phyloP scores from a whole-genome alignment of 2,797 vertebrate species.

The Scolopax rusticola region DNA sequence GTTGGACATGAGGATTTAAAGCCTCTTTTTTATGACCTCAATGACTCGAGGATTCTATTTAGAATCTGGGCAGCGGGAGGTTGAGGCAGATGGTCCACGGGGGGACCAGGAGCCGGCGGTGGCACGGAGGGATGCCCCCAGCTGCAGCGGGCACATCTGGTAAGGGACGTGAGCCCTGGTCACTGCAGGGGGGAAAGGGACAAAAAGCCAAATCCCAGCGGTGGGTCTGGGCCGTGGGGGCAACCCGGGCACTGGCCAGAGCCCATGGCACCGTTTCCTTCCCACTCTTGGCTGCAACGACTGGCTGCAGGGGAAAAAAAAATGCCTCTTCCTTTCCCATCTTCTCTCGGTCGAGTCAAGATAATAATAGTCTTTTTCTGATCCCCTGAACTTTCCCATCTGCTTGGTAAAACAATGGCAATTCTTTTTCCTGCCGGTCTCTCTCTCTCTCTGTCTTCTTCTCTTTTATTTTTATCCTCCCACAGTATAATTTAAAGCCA shows the following conservation, averaged over 20 bases:
- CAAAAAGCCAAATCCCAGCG: not conserved
- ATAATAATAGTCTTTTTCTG: constrained; percentile 85
- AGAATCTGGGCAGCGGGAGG: not conserved
- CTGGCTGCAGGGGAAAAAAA: not conserved
- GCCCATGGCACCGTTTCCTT: not conserved
- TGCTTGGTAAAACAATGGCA: constrained; percentile 83
- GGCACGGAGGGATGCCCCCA: not conserved
- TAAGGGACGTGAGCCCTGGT: fast-evolving
- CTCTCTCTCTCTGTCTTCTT: constrained; percentile 54
- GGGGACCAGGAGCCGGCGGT: not conserved
- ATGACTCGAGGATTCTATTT: not conserved
- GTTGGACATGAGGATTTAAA: not conserved
- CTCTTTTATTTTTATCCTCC: constrained; percentile 79
- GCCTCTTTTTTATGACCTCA: not conserved
- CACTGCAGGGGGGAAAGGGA: not conserved
- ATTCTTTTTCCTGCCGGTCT: constrained; percentile 70
- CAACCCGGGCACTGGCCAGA: not conserved
- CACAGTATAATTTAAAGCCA: constrained; percentile 81
- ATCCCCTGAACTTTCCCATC: constrained; percentile 84
- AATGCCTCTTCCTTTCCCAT: constrained; percentile 72
- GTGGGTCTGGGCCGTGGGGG: not conserved
- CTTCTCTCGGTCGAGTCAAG: constrained; percentile 76
- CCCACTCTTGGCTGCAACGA: not conserved
- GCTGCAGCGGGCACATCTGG: not conserved
- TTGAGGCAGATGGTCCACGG: not conserved